Percentiles rank a stretch among this genome's conserved stretches.
These are phyloP conservation scores for Sapajus apella DNA, from an alignment of 2,113 vertebrate genomes.

Conservation along the genomic window DNA sequence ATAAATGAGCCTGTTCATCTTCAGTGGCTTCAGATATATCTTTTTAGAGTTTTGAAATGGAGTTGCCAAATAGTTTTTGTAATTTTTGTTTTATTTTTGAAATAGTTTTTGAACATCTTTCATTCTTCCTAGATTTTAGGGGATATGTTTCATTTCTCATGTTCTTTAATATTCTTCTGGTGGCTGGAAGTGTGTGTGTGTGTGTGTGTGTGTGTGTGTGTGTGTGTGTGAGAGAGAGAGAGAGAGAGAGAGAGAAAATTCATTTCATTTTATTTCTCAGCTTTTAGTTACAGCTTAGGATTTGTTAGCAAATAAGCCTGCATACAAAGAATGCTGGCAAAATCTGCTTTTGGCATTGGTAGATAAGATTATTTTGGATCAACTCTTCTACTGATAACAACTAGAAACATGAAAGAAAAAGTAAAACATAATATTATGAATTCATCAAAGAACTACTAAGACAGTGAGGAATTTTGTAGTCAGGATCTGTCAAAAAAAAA, in stretches of 20 bases:
- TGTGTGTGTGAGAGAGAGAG: background rate
- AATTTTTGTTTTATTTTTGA: slow-evolving; percentile 37
- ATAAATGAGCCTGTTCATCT: background rate
- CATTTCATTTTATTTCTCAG: slow-evolving; percentile 40
- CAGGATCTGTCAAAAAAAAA: background rate
- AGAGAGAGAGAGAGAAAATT: background rate
- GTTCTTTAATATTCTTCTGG: background rate
- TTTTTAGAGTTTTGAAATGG: slow-evolving; percentile 45
- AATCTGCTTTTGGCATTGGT: background rate
- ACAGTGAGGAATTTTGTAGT: background rate
- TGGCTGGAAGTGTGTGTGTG: background rate
- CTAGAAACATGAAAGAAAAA: background rate
- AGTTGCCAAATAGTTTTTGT: background rate
- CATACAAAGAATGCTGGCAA: background rate
- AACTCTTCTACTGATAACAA: background rate
- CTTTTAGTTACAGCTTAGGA: slow-evolving; percentile 36
- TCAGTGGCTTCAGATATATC: background rate
- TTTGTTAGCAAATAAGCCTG: slow-evolving; percentile 47
- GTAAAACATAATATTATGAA: background rate
- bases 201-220: background rate
- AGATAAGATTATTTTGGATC: background rate
- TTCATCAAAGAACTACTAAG: background rate
- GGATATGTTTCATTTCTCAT: background rate
- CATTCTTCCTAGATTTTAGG: background rate
- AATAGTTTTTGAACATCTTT: slow-evolving; percentile 15